A percentile compares a stretch with the other conserved stretches of the same genome.
Conservation (phyloP, 2,888 invertebrate genomes). For the Pecten maximus region DNA sequence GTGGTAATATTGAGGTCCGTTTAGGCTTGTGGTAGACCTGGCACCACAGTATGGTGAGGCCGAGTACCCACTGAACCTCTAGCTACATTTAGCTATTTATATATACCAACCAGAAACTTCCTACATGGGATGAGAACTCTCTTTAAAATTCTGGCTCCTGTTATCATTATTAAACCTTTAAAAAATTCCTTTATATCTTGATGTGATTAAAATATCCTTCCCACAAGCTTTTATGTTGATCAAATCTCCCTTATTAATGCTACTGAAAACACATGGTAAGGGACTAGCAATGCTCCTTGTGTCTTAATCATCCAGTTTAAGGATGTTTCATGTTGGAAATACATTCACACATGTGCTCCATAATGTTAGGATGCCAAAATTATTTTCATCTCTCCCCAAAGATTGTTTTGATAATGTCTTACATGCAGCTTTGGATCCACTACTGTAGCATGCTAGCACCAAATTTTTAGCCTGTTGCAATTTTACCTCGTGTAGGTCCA, state of each 20-base stretch:
- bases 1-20: not conserved
- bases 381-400: conserved; percentile 14
- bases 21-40: not conserved
- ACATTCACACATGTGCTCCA: conserved; percentile 33
- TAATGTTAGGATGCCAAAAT: conserved; percentile 29
- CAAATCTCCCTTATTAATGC: conserved; percentile 28
- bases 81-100: not conserved
- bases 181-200: conserved; percentile 24
- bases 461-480: not conserved
- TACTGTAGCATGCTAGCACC: not conserved
- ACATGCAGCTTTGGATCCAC: not conserved
- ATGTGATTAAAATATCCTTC: conserved; percentile 20
- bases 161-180: conserved; percentile 2
- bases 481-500: not conserved
- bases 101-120: not conserved
- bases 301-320: conserved; percentile 17
- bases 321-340: conserved; percentile 17
- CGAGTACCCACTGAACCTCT: not conserved
- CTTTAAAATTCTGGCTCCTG: conserved; percentile 18
- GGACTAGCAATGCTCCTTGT: conserved; percentile 12
- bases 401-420: conserved; percentile 30
- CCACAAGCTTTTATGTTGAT: conserved; percentile 2
- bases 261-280: conserved; percentile 20
- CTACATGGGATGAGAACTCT: not conserved
- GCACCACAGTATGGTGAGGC: not conserved